Conservation (phyloP, 2,888 invertebrate species). For the Meandrusa payeni region DNA sequence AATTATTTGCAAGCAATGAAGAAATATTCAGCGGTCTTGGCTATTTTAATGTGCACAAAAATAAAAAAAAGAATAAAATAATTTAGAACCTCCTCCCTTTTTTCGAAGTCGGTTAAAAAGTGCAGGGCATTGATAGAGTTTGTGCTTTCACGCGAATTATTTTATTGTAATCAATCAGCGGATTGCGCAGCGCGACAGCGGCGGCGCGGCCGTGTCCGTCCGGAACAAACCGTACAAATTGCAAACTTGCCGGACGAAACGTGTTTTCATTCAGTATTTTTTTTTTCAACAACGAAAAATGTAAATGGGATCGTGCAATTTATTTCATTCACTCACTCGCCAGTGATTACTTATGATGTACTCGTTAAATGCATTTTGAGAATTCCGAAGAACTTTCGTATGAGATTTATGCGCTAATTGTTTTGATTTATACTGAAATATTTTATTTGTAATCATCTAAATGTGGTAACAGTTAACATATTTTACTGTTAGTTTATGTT, state of each 20-base stretch:
- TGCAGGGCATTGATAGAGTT: conserved; percentile 40
- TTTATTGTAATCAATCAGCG: conserved; percentile 60
- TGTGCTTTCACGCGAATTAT: conserved; percentile 53
- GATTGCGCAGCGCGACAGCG: conserved; percentile 33
- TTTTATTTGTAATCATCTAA: no score
- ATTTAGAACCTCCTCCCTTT: no score
- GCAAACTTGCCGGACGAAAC: conserved; percentile 50
- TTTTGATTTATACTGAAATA: conserved; percentile 8
- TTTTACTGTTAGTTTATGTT: no score
- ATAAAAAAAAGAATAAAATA: no score
- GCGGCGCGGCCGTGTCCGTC: conserved; percentile 26
- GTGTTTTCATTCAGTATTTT: conserved; percentile 52
- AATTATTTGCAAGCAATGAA: no score
- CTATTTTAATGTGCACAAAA: no score
- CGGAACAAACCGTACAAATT: conserved; percentile 61
- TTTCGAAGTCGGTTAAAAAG: no score
- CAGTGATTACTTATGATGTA: conserved; percentile 69
- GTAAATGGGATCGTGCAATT: conserved; percentile 67
- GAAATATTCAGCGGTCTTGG: no score
- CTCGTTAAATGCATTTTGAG: conserved; percentile 61
- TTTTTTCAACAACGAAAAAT: conserved; percentile 61
- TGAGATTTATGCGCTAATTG: background rate
- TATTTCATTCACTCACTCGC: conserved; percentile 62
- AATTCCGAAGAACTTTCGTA: conserved; percentile 28
- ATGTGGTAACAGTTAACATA: no score